These are phyloP conservation scores for Neuroscelio doddi DNA, from an alignment of 2,888 invertebrate genomes.

Conservation along the genomic window DNA sequence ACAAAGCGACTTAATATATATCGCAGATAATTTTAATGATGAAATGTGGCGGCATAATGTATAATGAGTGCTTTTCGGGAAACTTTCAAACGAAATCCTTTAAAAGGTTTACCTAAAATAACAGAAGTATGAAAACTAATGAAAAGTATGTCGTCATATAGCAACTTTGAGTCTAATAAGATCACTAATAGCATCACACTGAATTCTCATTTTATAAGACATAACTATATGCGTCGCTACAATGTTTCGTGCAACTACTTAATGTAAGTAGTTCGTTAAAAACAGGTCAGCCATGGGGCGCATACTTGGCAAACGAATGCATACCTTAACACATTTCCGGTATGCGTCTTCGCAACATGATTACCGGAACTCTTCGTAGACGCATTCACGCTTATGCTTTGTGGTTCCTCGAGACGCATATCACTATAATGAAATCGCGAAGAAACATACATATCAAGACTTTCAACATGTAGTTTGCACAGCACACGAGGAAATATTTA, in stretches of 20 bases:
- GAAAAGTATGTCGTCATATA: no score
- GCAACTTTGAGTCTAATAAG: neutral
- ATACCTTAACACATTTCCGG: conserved; percentile 22
- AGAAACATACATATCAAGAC: no score
- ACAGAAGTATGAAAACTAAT: no score
- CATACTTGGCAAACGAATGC: conserved; percentile 18
- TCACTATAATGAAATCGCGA: no score
- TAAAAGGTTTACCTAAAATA: no score
- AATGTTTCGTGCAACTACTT: conserved; percentile 4
- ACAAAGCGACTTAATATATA: no score
- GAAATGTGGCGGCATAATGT: no score
- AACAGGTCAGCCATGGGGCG: conserved; percentile 29
- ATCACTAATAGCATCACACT: neutral
- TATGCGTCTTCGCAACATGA: conserved; percentile 14
- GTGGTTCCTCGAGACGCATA: conserved; percentile 3
- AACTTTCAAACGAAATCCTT: no score
- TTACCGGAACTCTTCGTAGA: conserved; percentile 16
- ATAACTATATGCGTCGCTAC: neutral
- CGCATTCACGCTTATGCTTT: conserved; percentile 6
- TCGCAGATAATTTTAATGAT: no score
- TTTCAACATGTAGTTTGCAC: no score
- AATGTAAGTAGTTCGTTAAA: conserved; percentile 17
- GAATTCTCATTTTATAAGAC: neutral
- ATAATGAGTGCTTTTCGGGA: no score
- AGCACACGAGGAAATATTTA: no score